A percentile compares a stretch with the other conserved stretches of the same genome.
Conservation (phyloP, 2,797 vertebrate genomes). For the Pangasius larnaudii region DNA sequence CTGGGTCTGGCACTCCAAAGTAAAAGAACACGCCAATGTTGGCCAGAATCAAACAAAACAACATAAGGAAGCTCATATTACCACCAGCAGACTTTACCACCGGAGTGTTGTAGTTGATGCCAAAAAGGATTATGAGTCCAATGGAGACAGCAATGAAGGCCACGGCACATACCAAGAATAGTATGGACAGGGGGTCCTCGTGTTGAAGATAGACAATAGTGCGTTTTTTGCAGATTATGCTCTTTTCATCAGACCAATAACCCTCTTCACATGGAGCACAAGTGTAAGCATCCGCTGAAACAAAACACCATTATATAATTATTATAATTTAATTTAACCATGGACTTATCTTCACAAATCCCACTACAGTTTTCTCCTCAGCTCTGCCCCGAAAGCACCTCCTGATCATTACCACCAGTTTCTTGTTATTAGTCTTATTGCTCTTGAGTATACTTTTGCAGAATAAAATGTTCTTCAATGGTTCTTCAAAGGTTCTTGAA, state of each 20-base stretch:
- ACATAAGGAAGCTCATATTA: slow-evolving; percentile 73
- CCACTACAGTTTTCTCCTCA: not conserved
- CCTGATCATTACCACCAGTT: not conserved
- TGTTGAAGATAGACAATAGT: slow-evolving; percentile 30
- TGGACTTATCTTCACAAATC: not conserved
- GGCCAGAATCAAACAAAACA: slow-evolving; percentile 64
- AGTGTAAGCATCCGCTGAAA: slow-evolving; percentile 62
- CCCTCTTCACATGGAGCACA: slow-evolving; percentile 68
- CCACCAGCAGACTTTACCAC: slow-evolving; percentile 76
- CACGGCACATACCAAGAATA: slow-evolving; percentile 61
- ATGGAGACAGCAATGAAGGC: slow-evolving; percentile 67
- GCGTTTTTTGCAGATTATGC: slow-evolving; percentile 31
- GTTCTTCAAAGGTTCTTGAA: not conserved
- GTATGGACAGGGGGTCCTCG: slow-evolving; percentile 63
- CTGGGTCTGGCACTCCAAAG: slow-evolving; percentile 73
- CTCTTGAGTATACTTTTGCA: not conserved
- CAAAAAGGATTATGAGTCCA: slow-evolving; percentile 73
- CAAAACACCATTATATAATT: not conserved
- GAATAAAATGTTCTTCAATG: not conserved
- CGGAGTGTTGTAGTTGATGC: slow-evolving; percentile 64
- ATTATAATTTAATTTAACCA: not conserved
- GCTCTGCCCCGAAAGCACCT: not conserved
- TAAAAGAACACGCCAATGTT: slow-evolving; percentile 75
- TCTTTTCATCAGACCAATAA: slow-evolving; percentile 48
- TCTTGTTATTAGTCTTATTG: not conserved